phyloP scores from a whole-genome alignment of 2,113 vertebrate species.

The Pithys albifrons region DNA sequence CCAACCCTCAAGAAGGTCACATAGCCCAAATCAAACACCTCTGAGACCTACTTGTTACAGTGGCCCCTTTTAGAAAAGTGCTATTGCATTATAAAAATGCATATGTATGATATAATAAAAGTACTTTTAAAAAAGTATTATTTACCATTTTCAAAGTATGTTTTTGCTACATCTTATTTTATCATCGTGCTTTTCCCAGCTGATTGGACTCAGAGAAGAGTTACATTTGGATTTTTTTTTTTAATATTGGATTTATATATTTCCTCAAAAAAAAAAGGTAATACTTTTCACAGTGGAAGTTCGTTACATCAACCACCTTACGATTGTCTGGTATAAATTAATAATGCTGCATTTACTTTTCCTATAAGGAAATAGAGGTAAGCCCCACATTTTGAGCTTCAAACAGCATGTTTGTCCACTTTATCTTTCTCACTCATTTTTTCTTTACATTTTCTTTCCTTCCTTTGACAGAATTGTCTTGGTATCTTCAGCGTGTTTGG shows the following conservation, averaged over 20 bases:
- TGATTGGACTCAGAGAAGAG: neutral
- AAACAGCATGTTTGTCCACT: neutral
- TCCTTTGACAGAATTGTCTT: neutral
- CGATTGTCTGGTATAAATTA: neutral
- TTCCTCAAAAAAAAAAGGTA: neutral
- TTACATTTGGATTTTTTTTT: neutral
- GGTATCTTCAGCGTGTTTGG: neutral
- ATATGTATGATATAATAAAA: neutral
- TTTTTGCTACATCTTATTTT: neutral
- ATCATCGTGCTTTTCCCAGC: neutral
- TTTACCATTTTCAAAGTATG: neutral
- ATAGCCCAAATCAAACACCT: neutral
- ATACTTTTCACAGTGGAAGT: neutral
- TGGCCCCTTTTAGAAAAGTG: neutral
- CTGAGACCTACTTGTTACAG: neutral
- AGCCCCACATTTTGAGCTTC: neutral
- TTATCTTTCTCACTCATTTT: neutral
- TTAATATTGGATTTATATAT: neutral
- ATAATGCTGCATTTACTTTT: neutral
- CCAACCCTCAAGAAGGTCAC: neutral
- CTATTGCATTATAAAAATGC: rapidly evolving
- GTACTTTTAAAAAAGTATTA: rapidly evolving
- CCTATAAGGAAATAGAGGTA: neutral
- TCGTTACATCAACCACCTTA: neutral
- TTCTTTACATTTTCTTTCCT: neutral